Base-by-base conservation (phyloP, 2,113 vertebrate species). In the Larimichthys polyactis region DNA sequence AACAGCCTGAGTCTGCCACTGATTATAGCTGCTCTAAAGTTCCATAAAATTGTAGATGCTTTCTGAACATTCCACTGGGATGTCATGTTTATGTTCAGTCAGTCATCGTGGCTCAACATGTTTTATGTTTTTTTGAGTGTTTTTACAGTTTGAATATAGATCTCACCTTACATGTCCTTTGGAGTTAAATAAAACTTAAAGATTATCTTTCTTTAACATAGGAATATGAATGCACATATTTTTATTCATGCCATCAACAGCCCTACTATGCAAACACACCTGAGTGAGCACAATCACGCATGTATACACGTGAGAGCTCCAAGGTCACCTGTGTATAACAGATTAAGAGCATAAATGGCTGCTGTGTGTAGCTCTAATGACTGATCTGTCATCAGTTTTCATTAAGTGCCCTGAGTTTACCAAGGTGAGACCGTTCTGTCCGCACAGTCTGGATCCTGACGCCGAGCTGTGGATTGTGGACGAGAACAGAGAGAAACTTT, bases 331-430 rank as follows among this genome's bases (percentile, higher is more conserved):
- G 74, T 83, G 62, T 83, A 68, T 69, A 73, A 84, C 75, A 86
- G 82, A 83, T 86, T 62, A 79, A 65, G 68, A 62, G 51, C 60
- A 74, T 73, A 84, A 83, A 82, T 81, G 71, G 63, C 79, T 80
- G 81, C 82, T 83, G 73, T 87, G 60, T 79, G 79, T 12, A 27
- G 87, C 75, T 84, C 69, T 89, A 87, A 91, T 89, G 76, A 86
- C 87, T 69, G 66, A 58, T 92, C 92, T 88, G 88, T 94, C 91
- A 76, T 88, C 92, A 89, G 80, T 83, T 90, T 94, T 92, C 85
- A 93, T 92, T 91, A 93, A 80, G 59, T 58, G 72, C 36, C 55
- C 75, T 20, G 20, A 48, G 72, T 89, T 80, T 58, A 71, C 67
- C 79, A 85, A 84, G 74, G 73, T 86, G 84, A 91, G 75, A 78